Evolutionary conservation across 2,797 vertebrate genomes (phyloP).

Genomic region (Buceros bicornis): DNA sequence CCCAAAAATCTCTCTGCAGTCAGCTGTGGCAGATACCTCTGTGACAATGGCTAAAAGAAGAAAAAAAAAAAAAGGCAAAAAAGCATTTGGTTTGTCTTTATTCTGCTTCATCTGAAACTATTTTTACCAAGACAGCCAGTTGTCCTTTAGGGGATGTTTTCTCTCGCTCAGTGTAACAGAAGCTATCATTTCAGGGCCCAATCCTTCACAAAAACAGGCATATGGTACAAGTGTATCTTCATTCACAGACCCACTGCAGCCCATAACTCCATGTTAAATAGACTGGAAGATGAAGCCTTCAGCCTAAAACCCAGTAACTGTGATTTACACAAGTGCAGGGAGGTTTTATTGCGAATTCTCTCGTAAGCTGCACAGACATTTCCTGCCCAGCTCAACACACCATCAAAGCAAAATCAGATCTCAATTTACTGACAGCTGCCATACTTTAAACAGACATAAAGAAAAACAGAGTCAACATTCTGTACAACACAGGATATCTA

Average conservation of each 20-base stretch:
- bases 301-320: not conserved
- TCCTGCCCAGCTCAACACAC: not conserved
- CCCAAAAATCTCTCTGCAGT: constrained; percentile 32
- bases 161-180: not conserved
- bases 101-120: constrained; percentile 38
- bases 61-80: not conserved
- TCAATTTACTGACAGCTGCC: constrained; percentile 32
- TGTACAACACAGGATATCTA: not conserved
- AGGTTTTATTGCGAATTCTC: not conserved
- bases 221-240: not conserved
- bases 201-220: not conserved
- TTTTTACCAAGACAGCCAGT: constrained; percentile 39
- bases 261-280: not conserved
- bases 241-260: not conserved
- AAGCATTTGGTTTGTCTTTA: not conserved
- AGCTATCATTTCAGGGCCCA: not conserved
- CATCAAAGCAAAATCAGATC: constrained; percentile 26
- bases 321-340: not conserved
- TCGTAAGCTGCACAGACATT: not conserved
- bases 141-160: constrained; percentile 17
- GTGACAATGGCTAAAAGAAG: constrained; percentile 18
- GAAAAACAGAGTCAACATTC: not conserved
- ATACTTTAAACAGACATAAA: constrained; percentile 15
- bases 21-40: constrained; percentile 34
- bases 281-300: constrained; percentile 10